phyloP scores from a whole-genome alignment of 1,140 invertebrate genomes.

The Metaphire vulgaris region DNA sequence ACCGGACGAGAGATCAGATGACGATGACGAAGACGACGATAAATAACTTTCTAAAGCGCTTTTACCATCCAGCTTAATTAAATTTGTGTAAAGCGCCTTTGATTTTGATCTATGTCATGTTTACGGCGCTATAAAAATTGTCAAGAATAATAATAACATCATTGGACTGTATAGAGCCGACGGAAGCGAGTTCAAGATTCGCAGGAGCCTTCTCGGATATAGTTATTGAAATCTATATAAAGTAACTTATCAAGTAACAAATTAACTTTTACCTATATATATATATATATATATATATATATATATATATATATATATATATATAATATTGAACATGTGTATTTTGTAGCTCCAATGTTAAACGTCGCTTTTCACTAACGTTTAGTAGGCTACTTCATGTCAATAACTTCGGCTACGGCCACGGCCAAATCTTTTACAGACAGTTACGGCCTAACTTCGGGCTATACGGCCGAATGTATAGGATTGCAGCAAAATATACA shows the following conservation, averaged over 20 bases:
- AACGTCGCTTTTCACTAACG: not conserved
- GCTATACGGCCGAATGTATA: not conserved
- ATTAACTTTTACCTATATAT: conserved; percentile 4
- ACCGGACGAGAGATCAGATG: too few relatives aligned
- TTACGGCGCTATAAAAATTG: not conserved
- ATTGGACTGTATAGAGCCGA: not conserved
- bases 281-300: conserved; percentile 19
- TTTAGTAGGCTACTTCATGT: not conserved
- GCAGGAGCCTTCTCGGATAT: not conserved
- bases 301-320: conserved; percentile 15
- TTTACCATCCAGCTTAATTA: too few relatives aligned
- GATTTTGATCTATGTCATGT: not conserved
- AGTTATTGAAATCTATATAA: too few relatives aligned
- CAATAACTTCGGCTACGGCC: not conserved
- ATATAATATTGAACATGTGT: conserved; percentile 18
- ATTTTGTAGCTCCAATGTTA: not conserved
- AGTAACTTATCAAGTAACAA: not conserved
- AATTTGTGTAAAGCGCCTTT: too few relatives aligned
- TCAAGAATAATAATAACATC: not conserved
- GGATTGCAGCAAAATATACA: not conserved
- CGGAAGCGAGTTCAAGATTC: not conserved
- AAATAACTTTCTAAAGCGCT: too few relatives aligned
- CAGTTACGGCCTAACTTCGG: too few relatives aligned
- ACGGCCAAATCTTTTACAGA: too few relatives aligned
- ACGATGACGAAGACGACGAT: too few relatives aligned